Evolutionary conservation across 92 coral and sea anemone species (phyloP).

Genomic region (Palythoa grandis): DNA sequence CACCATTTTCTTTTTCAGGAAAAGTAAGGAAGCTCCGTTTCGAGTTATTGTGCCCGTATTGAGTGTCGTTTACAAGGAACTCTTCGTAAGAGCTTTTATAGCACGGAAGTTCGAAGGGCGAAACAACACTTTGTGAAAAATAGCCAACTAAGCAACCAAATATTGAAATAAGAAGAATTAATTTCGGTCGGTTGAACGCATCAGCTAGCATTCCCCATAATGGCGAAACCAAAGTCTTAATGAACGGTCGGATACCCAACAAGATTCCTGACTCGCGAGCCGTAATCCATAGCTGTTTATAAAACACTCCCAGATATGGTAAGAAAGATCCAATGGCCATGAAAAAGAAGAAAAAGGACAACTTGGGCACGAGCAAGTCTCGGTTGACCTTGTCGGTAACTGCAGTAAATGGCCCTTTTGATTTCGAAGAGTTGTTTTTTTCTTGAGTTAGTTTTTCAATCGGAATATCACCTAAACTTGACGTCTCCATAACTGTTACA

Average conservation of each 20-base stretch:
- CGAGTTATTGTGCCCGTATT: not conserved
- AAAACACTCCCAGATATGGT: slow-evolving; percentile 89
- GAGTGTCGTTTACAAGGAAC: not conserved
- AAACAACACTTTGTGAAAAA: slow-evolving; percentile 85
- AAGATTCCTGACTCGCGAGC: slow-evolving; percentile 85
- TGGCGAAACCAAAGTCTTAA: slow-evolving; percentile 83
- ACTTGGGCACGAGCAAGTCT: slow-evolving; percentile 75
- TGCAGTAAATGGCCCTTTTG: slow-evolving; percentile 23
- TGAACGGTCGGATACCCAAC: slow-evolving; percentile 84
- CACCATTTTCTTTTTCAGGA: not conserved
- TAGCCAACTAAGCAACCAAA: slow-evolving; percentile 74
- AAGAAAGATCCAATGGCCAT: slow-evolving; percentile 88
- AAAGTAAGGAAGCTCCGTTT: slow-evolving; percentile 1
- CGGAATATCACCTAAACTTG: slow-evolving; percentile 40
- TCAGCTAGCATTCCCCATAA: slow-evolving; percentile 89
- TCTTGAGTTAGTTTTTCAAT: slow-evolving; percentile 8
- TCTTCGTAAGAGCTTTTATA: slow-evolving; percentile 59
- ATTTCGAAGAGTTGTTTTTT: slow-evolving; percentile 7
- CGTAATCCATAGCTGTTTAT: slow-evolving; percentile 86
- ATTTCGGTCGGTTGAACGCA: slow-evolving; percentile 70
- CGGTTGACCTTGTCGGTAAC: slow-evolving; percentile 54
- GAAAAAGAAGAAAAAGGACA: slow-evolving; percentile 83
- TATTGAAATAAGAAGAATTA: slow-evolving; percentile 75
- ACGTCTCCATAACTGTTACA: slow-evolving; percentile 30
- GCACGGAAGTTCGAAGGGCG: slow-evolving; percentile 85